These are phyloP conservation scores for Chromobotia macracanthus DNA, from an alignment of 2,797 vertebrate genomes.

Conservation along the genomic window DNA sequence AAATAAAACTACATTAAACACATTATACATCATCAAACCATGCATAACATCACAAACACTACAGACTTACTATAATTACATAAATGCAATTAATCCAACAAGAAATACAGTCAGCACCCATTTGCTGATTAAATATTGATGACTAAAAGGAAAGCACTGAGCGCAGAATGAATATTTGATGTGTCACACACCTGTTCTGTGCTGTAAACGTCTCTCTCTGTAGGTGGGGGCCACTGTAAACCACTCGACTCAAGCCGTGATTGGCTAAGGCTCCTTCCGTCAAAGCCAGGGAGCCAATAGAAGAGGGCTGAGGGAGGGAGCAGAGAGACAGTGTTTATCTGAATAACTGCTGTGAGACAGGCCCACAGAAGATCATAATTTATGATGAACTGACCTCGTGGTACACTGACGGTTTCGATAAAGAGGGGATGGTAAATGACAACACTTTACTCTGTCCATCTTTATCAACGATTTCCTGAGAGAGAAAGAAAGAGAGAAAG, in stretches of 20 bases:
- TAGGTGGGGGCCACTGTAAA: slow-evolving; percentile 94
- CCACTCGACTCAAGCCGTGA: slow-evolving; percentile 91
- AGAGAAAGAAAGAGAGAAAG: background rate
- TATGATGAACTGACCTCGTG: slow-evolving; percentile 86
- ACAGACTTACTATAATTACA: background rate
- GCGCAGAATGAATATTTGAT: slow-evolving; percentile 41
- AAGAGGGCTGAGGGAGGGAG: slow-evolving; percentile 83
- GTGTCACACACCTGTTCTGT: slow-evolving; percentile 86
- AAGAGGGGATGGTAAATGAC: slow-evolving; percentile 94
- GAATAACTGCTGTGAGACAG: background rate
- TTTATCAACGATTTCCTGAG: slow-evolving; percentile 96
- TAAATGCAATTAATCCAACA: background rate
- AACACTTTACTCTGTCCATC: slow-evolving; percentile 93
- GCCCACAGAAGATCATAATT: background rate
- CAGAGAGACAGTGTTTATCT: background rate
- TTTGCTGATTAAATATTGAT: slow-evolving; percentile 55
- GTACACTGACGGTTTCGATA: slow-evolving; percentile 96
- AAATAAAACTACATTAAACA: too few relatives aligned
- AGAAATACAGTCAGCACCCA: background rate
- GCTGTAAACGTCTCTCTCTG: slow-evolving; percentile 96
- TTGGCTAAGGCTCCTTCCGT: slow-evolving; percentile 95
- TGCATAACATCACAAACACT: background rate
- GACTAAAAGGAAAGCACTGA: slow-evolving; percentile 16
- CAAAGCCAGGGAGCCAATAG: slow-evolving; percentile 93
- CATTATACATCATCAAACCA: too few relatives aligned